Evolutionary conservation across 2,113 vertebrate species (phyloP), one percentile per base, ranked within the genome.

Genomic region (Thamnaconus septentrionalis): DNA sequence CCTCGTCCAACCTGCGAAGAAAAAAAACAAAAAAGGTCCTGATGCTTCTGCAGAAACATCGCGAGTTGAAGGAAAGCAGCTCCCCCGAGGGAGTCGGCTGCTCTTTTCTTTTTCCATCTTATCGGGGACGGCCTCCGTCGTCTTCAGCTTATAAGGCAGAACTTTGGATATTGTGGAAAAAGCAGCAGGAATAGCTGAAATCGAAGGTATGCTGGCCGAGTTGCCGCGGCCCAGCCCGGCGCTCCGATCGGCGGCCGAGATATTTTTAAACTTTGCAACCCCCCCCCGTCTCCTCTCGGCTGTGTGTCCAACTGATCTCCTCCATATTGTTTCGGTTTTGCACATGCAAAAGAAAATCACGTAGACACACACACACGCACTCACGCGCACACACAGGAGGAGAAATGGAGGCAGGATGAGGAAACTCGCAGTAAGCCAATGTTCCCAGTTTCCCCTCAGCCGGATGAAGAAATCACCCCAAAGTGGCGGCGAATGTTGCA

Each of bases 71-170:
- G 39, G 46, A 81, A 64, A 74, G 57, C 77, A 79, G 82, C 66
- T 9, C 46, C 8, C 52, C 60, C 81, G 18, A 31, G 18, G 18
- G 64, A 56, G 5, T 48, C 56, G 42, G 52, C 5, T 43, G 52
- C 60, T 71, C 66, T 85, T 86, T 85, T 80, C 80, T 71, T 76
- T 69, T 82, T 59, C 81, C 64, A 53, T 74, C 71, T 53, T 31
- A 31, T 31, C 18, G 18, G 18, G 41, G 52, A 75, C 59, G 75
- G 55, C 47, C 18, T 40, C 67, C 52, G 71, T 83, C 81, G 81
- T 83, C 80, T 80, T 91, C 79, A 80, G 86, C 88, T 91, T 90
- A 84, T 90, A 90, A 90, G 87, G 87, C 82, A 86, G 83, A 31
- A 83, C 84, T 76, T 53, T 31, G 65, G 84, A 80, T 76, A 86